Base-by-base conservation (phyloP, 2,888 invertebrate species). In the Synanthedon andrenaeformis region DNA sequence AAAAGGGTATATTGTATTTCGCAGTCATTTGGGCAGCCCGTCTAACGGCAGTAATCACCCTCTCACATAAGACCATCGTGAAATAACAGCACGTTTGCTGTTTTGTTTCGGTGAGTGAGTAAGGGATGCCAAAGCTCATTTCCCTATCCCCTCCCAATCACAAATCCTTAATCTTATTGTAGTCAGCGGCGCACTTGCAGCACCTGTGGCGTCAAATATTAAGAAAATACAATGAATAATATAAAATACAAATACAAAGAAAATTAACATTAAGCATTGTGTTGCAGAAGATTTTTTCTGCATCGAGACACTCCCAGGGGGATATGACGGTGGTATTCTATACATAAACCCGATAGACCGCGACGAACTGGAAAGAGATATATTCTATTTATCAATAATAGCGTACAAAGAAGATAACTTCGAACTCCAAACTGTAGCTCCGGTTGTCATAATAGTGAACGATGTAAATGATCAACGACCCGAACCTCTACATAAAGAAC, bases 391-490 rank as follows among this genome's bases (percentile, higher is more conserved):
- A 12, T 65, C 75, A 2, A 78, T 89, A 10, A 69, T 82, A 49
- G 90, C 89, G 0, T 88, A 81, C 62, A 89, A 90, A 2, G 65
- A 63, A 28, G 75, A 76, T 55, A 76, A 78, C 57, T 65, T 64
- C 19, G 63, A 72, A 0, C 83, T 77, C 58, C 66, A 65, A 8
- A 81, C 80, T 0, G 59, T 61, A 1, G 68, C 76, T 10, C 60
- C 67, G 1, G 74, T 89, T 0, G 82, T 83, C 12, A 80, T 90
- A 52, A 88, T 89, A 54, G 80, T 89, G 1, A 76, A 89, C 51
- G 89, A 89, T 58, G 79, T 92, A 35, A 94, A 94, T 68, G 92
- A 94, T 68, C 90, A 93, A 65, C 66, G 64, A 12, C 94, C 94
- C 0, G 63, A 66, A 60, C 89, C 91, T 0, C 63, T 79, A 12